Percentiles rank a stretch among this genome's conserved stretches.
These are phyloP conservation scores for Otus sunia DNA, from an alignment of 2,113 vertebrate genomes.

Conservation along the genomic window DNA sequence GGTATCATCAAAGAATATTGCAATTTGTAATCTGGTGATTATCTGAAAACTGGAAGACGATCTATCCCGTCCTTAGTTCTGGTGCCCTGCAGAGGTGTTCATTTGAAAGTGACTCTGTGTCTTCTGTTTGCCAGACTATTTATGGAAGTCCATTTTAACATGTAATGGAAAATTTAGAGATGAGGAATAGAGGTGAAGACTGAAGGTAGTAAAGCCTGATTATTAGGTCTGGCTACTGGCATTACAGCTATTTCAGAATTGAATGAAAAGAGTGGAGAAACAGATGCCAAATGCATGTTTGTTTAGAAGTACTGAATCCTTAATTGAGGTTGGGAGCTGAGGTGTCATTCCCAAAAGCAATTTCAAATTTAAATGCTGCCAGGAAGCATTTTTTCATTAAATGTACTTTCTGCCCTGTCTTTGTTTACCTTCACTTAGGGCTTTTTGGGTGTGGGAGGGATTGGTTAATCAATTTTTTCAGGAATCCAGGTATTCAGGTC, in stretches of 20 bases:
- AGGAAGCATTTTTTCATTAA: background rate
- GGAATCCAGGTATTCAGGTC: background rate
- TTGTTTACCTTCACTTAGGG: background rate
- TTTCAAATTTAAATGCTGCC: background rate
- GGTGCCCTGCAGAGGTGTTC: background rate
- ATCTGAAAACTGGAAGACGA: background rate
- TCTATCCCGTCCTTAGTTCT: background rate
- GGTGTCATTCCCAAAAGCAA: conserved; percentile 7
- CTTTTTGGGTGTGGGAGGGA: background rate
- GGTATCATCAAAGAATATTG: background rate
- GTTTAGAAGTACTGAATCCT: background rate
- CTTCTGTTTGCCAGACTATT: background rate
- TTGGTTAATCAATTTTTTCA: background rate
- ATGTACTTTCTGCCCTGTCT: background rate
- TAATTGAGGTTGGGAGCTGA: background rate
- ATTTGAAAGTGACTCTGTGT: background rate
- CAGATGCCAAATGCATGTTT: background rate
- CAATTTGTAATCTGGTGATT: background rate
- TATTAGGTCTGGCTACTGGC: background rate
- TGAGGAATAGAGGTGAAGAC: background rate
- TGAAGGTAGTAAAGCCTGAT: background rate
- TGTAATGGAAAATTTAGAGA: background rate
- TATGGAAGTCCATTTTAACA: background rate
- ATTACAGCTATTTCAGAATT: background rate
- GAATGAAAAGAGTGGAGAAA: background rate